Evolutionary conservation across 2,888 invertebrate genomes (phyloP).

Genomic region (Elgonia sp.): DNA sequence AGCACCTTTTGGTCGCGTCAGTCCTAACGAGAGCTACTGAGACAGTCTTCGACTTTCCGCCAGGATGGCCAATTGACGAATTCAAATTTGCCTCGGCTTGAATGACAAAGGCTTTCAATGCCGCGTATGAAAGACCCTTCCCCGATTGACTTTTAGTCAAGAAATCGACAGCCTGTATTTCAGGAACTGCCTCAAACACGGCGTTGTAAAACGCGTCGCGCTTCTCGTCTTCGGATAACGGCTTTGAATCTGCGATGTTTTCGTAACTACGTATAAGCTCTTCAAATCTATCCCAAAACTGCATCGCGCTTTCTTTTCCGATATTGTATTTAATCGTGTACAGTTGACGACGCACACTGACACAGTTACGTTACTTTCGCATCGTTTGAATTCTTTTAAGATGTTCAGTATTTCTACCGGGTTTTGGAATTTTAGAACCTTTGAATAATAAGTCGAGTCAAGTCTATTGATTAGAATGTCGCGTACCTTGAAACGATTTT

Average conservation of each 20-base stretch:
- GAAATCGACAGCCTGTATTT: constrained; percentile 47
- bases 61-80: neutral
- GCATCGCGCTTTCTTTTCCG: constrained; percentile 48
- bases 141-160: constrained; percentile 41
- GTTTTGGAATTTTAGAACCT: neutral
- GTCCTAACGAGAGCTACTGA: neutral
- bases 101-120: constrained; percentile 53
- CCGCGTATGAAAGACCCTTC: constrained; percentile 36
- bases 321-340: constrained; percentile 36
- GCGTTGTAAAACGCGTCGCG: neutral
- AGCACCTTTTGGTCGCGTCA: neutral
- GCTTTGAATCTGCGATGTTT: neutral
- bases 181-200: constrained; percentile 18
- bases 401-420: neutral
- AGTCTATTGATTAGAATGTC: constrained; percentile 16
- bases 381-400: constrained; percentile 6
- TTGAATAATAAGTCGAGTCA: neutral
- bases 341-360: constrained; percentile 34
- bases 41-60: neutral
- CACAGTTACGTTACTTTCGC: constrained; percentile 68
- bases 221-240: neutral
- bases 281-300: constrained; percentile 73
- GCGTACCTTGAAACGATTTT: neutral
- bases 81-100: constrained; percentile 27
- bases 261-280: constrained; percentile 65